Conservation (phyloP, 1,140 invertebrate species). For the Lepidostoma basale region DNA sequence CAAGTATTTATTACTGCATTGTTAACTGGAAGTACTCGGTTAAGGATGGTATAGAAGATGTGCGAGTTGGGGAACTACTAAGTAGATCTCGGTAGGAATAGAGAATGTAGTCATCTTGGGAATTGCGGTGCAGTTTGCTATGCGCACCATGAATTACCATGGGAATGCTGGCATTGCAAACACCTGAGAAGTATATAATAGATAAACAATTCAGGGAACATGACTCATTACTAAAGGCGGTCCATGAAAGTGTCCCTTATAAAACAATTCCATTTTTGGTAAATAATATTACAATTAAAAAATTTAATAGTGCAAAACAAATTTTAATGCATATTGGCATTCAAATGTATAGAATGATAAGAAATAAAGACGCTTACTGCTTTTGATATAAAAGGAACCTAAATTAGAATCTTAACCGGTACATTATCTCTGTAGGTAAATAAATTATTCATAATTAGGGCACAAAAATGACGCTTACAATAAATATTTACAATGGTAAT, state of each 20-base stretch:
- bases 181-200: not conserved
- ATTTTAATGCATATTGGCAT: constrained; percentile 35
- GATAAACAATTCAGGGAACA: constrained; percentile 32
- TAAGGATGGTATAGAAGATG: too few species aligned
- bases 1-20: too few species aligned
- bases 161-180: not conserved
- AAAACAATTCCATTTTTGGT: constrained; percentile 37
- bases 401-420: constrained; percentile 30
- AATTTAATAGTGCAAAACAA: constrained; percentile 17
- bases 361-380: constrained; percentile 40
- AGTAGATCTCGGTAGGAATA: too few species aligned
- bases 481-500: constrained; percentile 30
- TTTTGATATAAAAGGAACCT: constrained; percentile 34
- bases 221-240: constrained; percentile 33
- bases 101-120: too few species aligned
- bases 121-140: too few species aligned
- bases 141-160: too few species aligned
- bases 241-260: constrained; percentile 45
- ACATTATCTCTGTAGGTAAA: constrained; percentile 29
- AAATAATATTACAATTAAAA: constrained; percentile 14
- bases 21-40: too few species aligned
- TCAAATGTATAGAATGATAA: constrained; percentile 25
- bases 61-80: too few species aligned
- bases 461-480: constrained; percentile 47
- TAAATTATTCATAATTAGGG: constrained; percentile 44